Base-by-base conservation (phyloP, 2,113 vertebrate species). In the Erpornis zantholeuca region DNA sequence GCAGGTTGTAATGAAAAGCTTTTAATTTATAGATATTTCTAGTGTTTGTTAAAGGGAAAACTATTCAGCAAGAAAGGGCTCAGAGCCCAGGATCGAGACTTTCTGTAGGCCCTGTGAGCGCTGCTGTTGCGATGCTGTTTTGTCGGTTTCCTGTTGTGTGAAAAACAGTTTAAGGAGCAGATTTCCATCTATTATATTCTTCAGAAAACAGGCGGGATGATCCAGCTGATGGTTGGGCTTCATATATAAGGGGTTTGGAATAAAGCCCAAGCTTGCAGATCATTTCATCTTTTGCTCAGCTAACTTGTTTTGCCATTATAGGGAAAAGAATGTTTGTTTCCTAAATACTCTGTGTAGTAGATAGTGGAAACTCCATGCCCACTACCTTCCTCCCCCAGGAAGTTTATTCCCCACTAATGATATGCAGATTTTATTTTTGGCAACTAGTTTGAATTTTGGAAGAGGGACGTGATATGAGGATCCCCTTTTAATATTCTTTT, bases 101-200 rank as follows among this genome's bases (percentile, higher is more conserved):
- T 57, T 78, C 31, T 77, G 42, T 44, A 33, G 44, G 68, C 33
- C 31, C 44, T 35, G 38, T 36, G 49, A 66, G 63, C 6, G 3
- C 47, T 61, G 22, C 68, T 81, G 71, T 44, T 90, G 73, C 0
- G 4, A 66, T 83, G 71, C 68, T 93, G 7, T 71, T 92, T 24
- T 81, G 56, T 92, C 25, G 13, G 86, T 95, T 96, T 96, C 94
- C 94, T 95, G 94, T 76, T 90, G 21, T 14, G 78, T 50, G 53
- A 86, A 79, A 92, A 94, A 76, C 80, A 92, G 59, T 86, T 78
- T 53, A 81, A 89, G 80, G 15, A 88, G 82, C 90, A 92, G 80
- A 84, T 96, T 96, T 95, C 93, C 94, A 97, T 96, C 94, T 96
- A 92, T 94, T 96, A 95, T 95, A 56, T 73, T 95, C 83, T 88